These are phyloP conservation scores for Chaitophorus viminalis DNA, from an alignment of 2,888 invertebrate genomes.

Conservation along the genomic window DNA sequence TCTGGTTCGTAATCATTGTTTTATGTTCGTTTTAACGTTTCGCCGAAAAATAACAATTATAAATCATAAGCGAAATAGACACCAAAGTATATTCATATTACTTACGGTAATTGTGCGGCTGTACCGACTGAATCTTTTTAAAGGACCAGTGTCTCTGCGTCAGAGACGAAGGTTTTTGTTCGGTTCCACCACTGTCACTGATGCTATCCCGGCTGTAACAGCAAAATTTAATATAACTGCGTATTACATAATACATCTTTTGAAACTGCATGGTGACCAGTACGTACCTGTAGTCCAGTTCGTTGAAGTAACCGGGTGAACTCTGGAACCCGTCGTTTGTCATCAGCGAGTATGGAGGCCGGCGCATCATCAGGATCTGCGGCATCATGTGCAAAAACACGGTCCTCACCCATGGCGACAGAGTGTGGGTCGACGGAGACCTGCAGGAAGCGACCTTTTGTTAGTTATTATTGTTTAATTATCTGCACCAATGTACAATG, in stretches of 20 bases:
- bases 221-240: background rate
- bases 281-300: slow-evolving; percentile 46
- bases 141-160: slow-evolving; percentile 61
- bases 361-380: slow-evolving; percentile 86
- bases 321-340: slow-evolving; percentile 58
- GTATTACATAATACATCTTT: background rate
- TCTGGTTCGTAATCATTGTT: background rate
- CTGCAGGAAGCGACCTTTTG: slow-evolving; percentile 68
- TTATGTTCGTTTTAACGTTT: background rate
- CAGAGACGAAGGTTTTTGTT: slow-evolving; percentile 59
- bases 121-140: slow-evolving; percentile 56
- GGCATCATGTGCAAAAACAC: slow-evolving; percentile 94
- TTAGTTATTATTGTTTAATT: no score
- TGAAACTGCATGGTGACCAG: no score
- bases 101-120: slow-evolving; percentile 56
- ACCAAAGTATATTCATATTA: background rate
- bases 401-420: slow-evolving; percentile 90
- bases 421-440: slow-evolving; percentile 91
- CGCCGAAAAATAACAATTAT: no score
- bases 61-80: background rate
- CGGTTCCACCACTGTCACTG: slow-evolving; percentile 69
- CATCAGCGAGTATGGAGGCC: slow-evolving; percentile 82
- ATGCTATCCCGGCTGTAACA: slow-evolving; percentile 73
- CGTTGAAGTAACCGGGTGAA: slow-evolving; percentile 56
- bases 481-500: no score